Conservation (phyloP, 2,888 invertebrate genomes). For the Heliconius ethilla region DNA sequence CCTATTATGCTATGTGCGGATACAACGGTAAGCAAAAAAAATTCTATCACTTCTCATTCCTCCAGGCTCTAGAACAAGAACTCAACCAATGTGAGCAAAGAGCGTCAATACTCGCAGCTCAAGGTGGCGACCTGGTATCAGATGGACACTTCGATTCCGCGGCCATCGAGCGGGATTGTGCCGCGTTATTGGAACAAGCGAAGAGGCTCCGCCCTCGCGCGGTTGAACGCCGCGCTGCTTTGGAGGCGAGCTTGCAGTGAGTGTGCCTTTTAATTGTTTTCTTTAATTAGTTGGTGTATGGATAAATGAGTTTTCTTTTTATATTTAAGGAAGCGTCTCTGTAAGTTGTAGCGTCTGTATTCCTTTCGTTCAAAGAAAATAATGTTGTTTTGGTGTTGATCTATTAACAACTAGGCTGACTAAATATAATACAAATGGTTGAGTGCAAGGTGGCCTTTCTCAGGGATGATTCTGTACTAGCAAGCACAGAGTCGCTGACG, state of each 20-base stretch:
- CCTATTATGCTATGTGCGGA: neutral
- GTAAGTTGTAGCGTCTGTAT: no score
- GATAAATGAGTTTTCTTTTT: no score
- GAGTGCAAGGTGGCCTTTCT: no score
- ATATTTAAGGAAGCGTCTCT: no score
- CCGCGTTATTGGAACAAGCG: slow-evolving; percentile 87
- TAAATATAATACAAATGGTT: no score
- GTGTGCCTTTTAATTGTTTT: slow-evolving; percentile 43
- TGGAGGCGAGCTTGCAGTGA: slow-evolving; percentile 83
- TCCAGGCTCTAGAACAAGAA: slow-evolving; percentile 90
- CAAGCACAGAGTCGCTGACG: no score
- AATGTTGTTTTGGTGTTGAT: no score
- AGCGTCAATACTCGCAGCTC: slow-evolving; percentile 88
- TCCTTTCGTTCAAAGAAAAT: no score
- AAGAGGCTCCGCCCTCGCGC: slow-evolving; percentile 88
- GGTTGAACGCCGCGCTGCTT: slow-evolving; percentile 85
- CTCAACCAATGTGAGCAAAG: slow-evolving; percentile 91
- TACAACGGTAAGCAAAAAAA: neutral
- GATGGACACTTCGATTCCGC: slow-evolving; percentile 97
- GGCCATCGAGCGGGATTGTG: slow-evolving; percentile 90
- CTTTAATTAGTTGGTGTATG: no score
- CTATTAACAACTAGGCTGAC: no score
- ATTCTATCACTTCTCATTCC: neutral
- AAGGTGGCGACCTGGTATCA: slow-evolving; percentile 94
- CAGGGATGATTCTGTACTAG: no score